phyloP scores from a whole-genome alignment of 2,888 invertebrate genomes.

The Acrobasis suavella region DNA sequence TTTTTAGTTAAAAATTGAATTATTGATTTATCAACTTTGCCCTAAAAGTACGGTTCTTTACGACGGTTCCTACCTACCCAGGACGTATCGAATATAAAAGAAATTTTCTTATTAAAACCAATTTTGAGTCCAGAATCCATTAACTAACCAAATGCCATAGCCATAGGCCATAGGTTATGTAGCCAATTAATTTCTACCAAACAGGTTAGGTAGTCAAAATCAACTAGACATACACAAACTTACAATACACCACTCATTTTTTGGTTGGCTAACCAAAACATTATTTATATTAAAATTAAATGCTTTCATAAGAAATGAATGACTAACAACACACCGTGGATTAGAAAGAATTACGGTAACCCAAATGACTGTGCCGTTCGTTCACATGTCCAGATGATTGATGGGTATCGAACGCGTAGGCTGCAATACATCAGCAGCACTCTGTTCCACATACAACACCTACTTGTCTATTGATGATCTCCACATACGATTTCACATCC shows the following conservation, averaged over 20 bases:
- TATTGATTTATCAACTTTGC: not conserved
- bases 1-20: too few relatives aligned
- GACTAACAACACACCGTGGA: constrained; percentile 47
- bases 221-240: not conserved
- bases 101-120: too few relatives aligned
- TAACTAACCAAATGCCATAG: too few relatives aligned
- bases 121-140: too few relatives aligned
- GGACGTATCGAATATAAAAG: too few relatives aligned
- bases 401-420: constrained; percentile 68
- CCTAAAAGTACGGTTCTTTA: too few relatives aligned
- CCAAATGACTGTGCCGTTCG: constrained; percentile 46
- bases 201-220: too few relatives aligned
- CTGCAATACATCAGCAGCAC: constrained; percentile 56
- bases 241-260: not conserved
- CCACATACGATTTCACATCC: constrained; percentile 46
- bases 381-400: constrained; percentile 64
- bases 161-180: too few relatives aligned
- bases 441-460: constrained; percentile 62
- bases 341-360: constrained; percentile 58
- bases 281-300: constrained; percentile 2
- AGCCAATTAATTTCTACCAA: too few relatives aligned
- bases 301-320: constrained; percentile 41
- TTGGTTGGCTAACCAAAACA: not conserved
- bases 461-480: constrained; percentile 55
- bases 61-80: too few relatives aligned